These are phyloP conservation scores for Porites australiensis DNA, from an alignment of 64 coral and sea anemone genomes.

Conservation along the genomic window DNA sequence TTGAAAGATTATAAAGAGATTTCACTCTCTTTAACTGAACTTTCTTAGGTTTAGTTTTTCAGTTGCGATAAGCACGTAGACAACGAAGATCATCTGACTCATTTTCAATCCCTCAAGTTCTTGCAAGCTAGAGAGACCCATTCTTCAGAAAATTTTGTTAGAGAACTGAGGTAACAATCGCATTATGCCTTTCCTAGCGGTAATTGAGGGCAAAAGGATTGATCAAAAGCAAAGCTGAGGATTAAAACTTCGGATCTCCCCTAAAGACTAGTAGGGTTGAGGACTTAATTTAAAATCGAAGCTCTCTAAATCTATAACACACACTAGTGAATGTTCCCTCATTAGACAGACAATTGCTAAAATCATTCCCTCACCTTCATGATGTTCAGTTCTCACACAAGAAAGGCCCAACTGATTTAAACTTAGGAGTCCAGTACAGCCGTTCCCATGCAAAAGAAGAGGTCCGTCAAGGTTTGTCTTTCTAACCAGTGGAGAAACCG, in stretches of 20 bases:
- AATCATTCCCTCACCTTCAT: slow-evolving; percentile 35
- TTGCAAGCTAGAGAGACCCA: too few species aligned
- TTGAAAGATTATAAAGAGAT: too few species aligned
- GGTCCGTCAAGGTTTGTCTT: slow-evolving; percentile 44
- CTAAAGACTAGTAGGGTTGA: background rate
- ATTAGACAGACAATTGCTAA: slow-evolving; percentile 35
- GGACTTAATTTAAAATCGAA: slow-evolving; percentile 1
- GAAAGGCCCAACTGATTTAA: slow-evolving; percentile 48
- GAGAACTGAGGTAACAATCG: too few species aligned
- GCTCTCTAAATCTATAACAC: slow-evolving; percentile 41
- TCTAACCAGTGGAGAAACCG: slow-evolving; percentile 43
- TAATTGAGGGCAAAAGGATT: slow-evolving; percentile 57
- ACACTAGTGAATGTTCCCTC: slow-evolving; percentile 36
- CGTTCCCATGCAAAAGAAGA: slow-evolving; percentile 49
- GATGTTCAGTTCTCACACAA: slow-evolving; percentile 51
- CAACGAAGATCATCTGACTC: too few species aligned
- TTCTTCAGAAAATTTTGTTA: too few species aligned
- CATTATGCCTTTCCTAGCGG: background rate
- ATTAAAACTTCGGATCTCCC: slow-evolving; percentile 55
- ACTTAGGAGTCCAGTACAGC: slow-evolving; percentile 57
- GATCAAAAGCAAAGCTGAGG: slow-evolving; percentile 16
- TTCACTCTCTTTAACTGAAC: too few species aligned
- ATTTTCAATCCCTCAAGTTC: too few species aligned
- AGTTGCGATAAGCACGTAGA: too few species aligned
- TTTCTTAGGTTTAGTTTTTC: too few species aligned